Evolutionary conservation across 2,113 vertebrate genomes (phyloP), one percentile per base, ranked within the genome.

Genomic region (Epinephelus lanceolatus): DNA sequence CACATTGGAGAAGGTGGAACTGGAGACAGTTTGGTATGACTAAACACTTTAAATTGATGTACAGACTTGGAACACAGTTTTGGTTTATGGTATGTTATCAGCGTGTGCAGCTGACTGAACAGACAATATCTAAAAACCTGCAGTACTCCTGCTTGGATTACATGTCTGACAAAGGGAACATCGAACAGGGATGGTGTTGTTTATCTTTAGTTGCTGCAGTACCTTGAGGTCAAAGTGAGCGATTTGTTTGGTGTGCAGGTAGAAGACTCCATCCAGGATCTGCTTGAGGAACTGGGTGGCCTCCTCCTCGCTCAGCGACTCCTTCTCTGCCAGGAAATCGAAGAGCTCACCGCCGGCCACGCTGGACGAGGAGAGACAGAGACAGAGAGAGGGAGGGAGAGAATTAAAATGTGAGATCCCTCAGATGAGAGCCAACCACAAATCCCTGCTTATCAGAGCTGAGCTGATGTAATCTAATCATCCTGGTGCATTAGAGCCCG

Each of bases 201-300:
- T 33, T 1, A 13, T 0, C 14, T 60, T 3, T 1, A 5, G 49
- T 18, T 56, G 61, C 12, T 5, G 67, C 6, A 6, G 0, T 93
- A 99, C 98, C 98, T 99, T 99, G 37, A 99, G 97, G 95, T 99
- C 98, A 77, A 99, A 99, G 94, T 99, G 98, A 68, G 98, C 98
- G 56, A 99, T 99, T 37, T 96, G 95, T 84, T 98, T 97, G 80
- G 96, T 96, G 92, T 99, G 98, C 56, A 99, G 97, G 94, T 99
- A 99, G 89, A 96, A 95, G 92, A 99, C 98, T 27, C 98, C 98
- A 19, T 98, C 98, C 84, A 99, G 96, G 91, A 99, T 99, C 92
- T 99, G 98, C 86, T 99, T 99, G 75, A 99, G 97, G 95, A 99
- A 99, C 93, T 99, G 98, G 0, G 98, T 99, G 79, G 98, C 98